Conservation (phyloP, 2,888 invertebrate species). For the Idaea aversata region DNA sequence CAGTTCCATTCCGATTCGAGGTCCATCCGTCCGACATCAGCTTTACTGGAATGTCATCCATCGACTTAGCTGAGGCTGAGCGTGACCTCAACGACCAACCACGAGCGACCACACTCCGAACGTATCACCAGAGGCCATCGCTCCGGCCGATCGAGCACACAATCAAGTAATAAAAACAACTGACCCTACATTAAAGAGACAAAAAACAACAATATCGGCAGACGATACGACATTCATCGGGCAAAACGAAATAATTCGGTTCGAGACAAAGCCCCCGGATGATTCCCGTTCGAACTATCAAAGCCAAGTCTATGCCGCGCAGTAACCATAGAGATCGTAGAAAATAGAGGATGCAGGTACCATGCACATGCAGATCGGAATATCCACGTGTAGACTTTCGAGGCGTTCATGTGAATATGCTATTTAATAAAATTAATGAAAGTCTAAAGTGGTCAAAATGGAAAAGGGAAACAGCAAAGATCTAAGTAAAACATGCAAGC, state of each 20-base stretch:
- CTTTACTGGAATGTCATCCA: constrained; percentile 79
- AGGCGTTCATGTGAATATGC: constrained; percentile 30
- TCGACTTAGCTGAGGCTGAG: constrained; percentile 73
- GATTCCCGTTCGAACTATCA: constrained; percentile 68
- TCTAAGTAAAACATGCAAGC: constrained; percentile 60
- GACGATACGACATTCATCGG: constrained; percentile 69
- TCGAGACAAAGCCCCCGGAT: constrained; percentile 61
- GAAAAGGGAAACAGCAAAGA: constrained; percentile 57
- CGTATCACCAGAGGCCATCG: constrained; percentile 60
- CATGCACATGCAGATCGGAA: constrained; percentile 72
- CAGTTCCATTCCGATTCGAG: constrained; percentile 67
- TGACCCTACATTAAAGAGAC: constrained; percentile 64
- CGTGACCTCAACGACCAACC: constrained; percentile 61
- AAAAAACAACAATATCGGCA: constrained; percentile 67
- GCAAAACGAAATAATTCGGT: constrained; percentile 55
- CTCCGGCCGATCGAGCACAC: constrained; percentile 60
- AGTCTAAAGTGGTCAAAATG: constrained; percentile 50
- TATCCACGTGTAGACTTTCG: constrained; percentile 56
- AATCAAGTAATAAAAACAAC: constrained; percentile 47
- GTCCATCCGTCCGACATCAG: constrained; percentile 76
- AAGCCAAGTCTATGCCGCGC: constrained; percentile 80
- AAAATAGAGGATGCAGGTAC: constrained; percentile 74
- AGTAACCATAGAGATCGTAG: constrained; percentile 81
- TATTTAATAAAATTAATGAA: constrained; percentile 40
- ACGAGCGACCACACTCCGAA: constrained; percentile 66